These are phyloP conservation scores for Bujurquina vittata DNA, from an alignment of 2,113 vertebrate species.

Conservation along the genomic window DNA sequence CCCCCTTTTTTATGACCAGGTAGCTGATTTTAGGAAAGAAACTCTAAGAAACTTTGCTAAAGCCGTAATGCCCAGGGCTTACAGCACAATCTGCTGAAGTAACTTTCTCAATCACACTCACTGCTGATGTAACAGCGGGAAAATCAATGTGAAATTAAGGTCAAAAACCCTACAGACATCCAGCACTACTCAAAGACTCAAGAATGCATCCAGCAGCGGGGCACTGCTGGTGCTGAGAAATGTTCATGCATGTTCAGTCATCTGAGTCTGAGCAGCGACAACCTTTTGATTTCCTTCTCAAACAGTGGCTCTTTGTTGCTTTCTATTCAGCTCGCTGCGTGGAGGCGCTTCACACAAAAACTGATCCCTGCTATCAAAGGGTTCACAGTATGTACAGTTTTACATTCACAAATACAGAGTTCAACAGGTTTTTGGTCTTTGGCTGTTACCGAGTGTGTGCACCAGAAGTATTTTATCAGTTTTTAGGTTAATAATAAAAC, in stretches of 20 bases:
- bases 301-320: background rate
- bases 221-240: background rate
- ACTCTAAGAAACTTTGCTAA: background rate
- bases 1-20: background rate
- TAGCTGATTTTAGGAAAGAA: slow-evolving; percentile 6
- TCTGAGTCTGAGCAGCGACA: background rate
- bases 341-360: background rate
- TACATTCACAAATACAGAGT: background rate
- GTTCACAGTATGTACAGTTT: too few species aligned
- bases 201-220: background rate
- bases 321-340: background rate
- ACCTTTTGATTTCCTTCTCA: background rate
- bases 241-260: background rate
- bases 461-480: background rate
- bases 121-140: slow-evolving; percentile 12
- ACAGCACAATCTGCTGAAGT: background rate
- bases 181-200: background rate
- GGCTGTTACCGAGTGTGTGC: background rate
- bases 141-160: slow-evolving; percentile 9
- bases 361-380: too few species aligned
- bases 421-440: background rate
- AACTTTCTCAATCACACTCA: background rate
- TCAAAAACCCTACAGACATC: background rate
- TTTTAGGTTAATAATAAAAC: background rate
- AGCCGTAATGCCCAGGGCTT: background rate